Evolutionary conservation across 2,797 vertebrate genomes (phyloP).

Genomic region (Perodicticus potto): DNA sequence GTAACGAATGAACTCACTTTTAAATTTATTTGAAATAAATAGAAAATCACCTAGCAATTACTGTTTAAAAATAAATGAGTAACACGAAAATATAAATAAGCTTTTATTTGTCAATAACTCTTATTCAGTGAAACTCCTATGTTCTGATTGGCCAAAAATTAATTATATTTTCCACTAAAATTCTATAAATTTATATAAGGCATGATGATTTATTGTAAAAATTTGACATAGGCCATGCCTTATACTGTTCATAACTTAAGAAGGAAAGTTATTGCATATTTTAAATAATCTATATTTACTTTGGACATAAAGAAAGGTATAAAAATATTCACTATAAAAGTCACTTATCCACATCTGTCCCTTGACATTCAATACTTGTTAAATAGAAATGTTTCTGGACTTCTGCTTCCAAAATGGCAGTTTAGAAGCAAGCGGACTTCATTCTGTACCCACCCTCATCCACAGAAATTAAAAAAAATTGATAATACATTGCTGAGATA

Average conservation of each 20-base stretch:
- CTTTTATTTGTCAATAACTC: background rate
- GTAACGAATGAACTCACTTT: background rate
- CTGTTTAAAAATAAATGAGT: background rate
- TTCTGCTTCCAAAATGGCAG: background rate
- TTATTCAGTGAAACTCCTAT: background rate
- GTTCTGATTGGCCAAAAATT: background rate
- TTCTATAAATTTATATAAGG: background rate
- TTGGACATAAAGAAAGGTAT: background rate
- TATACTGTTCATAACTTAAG: background rate
- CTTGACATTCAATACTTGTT: background rate
- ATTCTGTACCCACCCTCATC: background rate
- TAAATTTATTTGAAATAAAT: background rate
- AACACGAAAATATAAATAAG: conserved; percentile 13
- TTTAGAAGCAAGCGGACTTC: background rate
- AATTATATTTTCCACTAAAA: background rate
- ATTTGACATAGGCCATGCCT: background rate
- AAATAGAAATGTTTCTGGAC: background rate
- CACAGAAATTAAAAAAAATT: background rate
- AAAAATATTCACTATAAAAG: background rate
- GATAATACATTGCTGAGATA: background rate
- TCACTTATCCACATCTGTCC: background rate
- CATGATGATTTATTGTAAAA: background rate
- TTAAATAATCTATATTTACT: background rate
- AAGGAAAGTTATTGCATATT: background rate
- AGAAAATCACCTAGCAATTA: background rate